Evolutionary conservation across 2,797 vertebrate species (phyloP).

Genomic region (Taeniopygia guttata): DNA sequence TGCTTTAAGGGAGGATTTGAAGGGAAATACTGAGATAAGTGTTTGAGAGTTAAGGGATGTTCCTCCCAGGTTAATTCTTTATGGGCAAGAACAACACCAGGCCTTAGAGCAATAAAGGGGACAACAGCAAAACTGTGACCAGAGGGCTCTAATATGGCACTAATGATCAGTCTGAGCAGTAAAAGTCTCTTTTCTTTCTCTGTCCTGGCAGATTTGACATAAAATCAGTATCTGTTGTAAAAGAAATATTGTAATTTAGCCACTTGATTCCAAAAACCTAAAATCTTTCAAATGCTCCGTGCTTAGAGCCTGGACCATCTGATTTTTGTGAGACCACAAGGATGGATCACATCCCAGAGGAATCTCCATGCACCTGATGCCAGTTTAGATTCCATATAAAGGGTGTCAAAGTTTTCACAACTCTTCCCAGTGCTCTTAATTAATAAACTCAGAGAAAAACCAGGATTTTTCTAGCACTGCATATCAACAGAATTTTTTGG

Average conservation of each 20-base stretch:
- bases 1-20: neutral
- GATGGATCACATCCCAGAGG: neutral
- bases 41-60: neutral
- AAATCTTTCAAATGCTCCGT: neutral
- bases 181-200: neutral
- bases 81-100: neutral
- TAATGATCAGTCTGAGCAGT: neutral
- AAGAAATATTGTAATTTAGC: accelerated
- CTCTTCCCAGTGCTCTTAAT: neutral
- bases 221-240: neutral
- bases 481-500: neutral
- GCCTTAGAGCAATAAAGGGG: neutral
- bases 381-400: accelerated
- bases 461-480: neutral
- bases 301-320: neutral
- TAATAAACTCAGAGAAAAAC: neutral
- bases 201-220: neutral
- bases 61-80: neutral
- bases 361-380: accelerated
- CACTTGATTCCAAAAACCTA: neutral
- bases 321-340: neutral
- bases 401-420: neutral
- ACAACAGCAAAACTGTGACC: neutral
- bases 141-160: neutral
- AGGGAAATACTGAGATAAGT: neutral